Conservation (phyloP, 1,140 invertebrate genomes). For the Globodera rostochiensis region DNA sequence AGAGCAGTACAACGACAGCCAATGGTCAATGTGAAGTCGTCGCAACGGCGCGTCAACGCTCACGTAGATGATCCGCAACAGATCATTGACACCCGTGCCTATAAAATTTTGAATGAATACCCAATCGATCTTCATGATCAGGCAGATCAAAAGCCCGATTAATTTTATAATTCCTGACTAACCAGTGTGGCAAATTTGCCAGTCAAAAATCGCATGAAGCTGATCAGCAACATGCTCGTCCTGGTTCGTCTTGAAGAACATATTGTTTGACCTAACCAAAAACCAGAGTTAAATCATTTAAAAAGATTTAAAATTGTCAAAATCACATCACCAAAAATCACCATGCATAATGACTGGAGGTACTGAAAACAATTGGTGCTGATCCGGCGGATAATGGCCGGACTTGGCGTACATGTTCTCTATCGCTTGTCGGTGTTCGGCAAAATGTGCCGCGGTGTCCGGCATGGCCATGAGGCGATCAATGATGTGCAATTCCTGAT, state of each 20-base stretch:
- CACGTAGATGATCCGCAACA: constrained; percentile 27
- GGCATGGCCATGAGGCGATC: constrained; percentile 2
- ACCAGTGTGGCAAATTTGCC: constrained; percentile 13
- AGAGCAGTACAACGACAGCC: constrained; percentile 13
- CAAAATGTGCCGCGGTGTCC: constrained; percentile 3
- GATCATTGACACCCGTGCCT: constrained; percentile 23
- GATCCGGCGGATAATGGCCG: constrained; percentile 17
- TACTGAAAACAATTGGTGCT: constrained; percentile 21
- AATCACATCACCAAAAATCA: constrained; percentile 17
- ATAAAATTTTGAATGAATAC: background rate
- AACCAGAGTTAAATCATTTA: background rate
- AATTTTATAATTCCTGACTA: background rate
- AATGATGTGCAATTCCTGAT: constrained; percentile 5
- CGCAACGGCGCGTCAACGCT: constrained; percentile 21
- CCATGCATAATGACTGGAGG: constrained; percentile 25
- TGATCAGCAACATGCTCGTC: background rate
- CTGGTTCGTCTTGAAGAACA: constrained; percentile 16
- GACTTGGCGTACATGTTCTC: background rate
- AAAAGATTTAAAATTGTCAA: background rate
- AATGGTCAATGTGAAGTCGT: constrained; percentile 10
- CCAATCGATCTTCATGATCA: too few relatives aligned
- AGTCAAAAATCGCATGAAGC: constrained; percentile 23
- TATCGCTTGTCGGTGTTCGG: constrained; percentile 1
- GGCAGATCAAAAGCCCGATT: too few relatives aligned
- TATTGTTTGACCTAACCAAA: constrained; percentile 14